These are phyloP conservation scores for Spea multiplicata DNA, from an alignment of 2,113 vertebrate species.

Conservation along the genomic window DNA sequence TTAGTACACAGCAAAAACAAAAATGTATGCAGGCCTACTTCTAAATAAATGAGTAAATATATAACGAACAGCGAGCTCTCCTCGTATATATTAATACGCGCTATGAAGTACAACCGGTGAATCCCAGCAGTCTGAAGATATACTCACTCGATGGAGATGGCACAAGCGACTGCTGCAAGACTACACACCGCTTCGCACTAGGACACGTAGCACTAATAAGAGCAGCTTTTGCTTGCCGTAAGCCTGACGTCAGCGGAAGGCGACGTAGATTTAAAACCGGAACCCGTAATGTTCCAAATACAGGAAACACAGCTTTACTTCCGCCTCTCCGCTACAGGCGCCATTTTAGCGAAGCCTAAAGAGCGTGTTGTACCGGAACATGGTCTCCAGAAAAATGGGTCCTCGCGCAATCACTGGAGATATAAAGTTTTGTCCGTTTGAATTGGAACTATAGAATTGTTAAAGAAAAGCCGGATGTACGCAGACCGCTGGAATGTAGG, in stretches of 20 bases:
- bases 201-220: slow-evolving; percentile 30
- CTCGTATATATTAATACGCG: too few relatives aligned
- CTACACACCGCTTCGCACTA: neutral
- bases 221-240: neutral
- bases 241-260: slow-evolving; percentile 13
- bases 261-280: neutral
- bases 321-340: neutral
- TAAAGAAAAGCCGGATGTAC: neutral
- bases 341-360: too few relatives aligned
- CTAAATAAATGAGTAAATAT: too few relatives aligned
- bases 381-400: neutral
- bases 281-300: neutral
- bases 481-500: neutral
- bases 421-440: neutral
- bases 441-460: neutral
- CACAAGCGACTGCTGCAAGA: neutral
- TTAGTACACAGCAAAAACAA: too few relatives aligned
- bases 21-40: too few relatives aligned
- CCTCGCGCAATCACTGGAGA: neutral
- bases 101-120: too few relatives aligned
- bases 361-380: too few relatives aligned
- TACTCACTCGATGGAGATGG: too few relatives aligned
- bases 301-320: neutral
- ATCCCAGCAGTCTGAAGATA: too few relatives aligned
- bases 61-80: too few relatives aligned